Percentiles rank a stretch among this genome's conserved stretches.
Evolutionary conservation across 2,888 invertebrate species (phyloP).

Genomic region (Synanthedon formicaeformis): DNA sequence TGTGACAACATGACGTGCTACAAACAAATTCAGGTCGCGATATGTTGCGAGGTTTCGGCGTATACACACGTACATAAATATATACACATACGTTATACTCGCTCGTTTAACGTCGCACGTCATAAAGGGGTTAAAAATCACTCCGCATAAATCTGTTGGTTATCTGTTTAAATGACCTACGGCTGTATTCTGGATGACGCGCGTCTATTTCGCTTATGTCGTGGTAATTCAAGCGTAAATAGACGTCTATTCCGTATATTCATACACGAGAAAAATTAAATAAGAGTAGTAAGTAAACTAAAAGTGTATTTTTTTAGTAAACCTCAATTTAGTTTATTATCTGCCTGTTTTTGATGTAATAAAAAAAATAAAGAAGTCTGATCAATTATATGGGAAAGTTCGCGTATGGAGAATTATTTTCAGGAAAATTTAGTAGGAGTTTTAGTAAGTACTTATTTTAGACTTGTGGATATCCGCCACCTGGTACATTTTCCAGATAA

Average conservation of each 20-base stretch:
- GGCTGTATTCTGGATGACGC: conserved; percentile 30
- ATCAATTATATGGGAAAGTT: too few species aligned
- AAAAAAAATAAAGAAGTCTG: too few species aligned
- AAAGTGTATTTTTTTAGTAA: too few species aligned
- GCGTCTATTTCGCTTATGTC: conserved; percentile 24
- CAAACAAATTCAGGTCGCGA: conserved; percentile 26
- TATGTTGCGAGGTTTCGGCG: conserved; percentile 29
- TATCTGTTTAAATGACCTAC: conserved; percentile 56
- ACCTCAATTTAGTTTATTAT: too few species aligned
- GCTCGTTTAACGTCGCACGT: conserved; percentile 27
- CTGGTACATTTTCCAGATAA: too few species aligned
- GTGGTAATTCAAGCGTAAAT: conserved; percentile 15
- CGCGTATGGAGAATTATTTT: too few species aligned
- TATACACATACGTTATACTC: conserved; percentile 1
- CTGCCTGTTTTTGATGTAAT: too few species aligned
- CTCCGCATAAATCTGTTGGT: conserved; percentile 54
- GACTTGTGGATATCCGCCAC: too few species aligned
- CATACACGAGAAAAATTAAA: too few species aligned
- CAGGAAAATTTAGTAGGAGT: too few species aligned
- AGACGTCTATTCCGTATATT: background rate
- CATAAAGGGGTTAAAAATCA: conserved; percentile 62
- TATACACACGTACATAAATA: conserved; percentile 5
- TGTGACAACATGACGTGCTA: conserved; percentile 22
- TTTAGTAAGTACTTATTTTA: too few species aligned
- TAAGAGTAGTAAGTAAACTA: too few species aligned